Evolutionary conservation across 2,113 vertebrate genomes (phyloP), one percentile per base, ranked within the genome.

Genomic region (Himantopus leucocephalus): DNA sequence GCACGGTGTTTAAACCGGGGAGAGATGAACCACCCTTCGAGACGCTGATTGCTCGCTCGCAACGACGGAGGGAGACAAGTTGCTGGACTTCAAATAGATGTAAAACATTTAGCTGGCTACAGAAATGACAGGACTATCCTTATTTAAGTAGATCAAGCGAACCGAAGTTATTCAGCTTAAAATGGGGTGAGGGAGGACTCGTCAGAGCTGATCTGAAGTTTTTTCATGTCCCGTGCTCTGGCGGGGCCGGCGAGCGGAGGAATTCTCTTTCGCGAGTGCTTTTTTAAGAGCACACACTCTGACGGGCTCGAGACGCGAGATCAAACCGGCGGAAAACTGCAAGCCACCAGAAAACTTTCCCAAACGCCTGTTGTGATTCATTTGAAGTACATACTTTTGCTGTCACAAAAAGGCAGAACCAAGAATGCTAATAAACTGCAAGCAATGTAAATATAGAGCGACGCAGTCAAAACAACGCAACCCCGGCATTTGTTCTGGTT

Each of bases 391-490:
- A 58, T 37, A 30, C n/a, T 68, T 47, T 6, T 2, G 48, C 77
- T 90, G 77, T 79, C 81, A 72, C 48, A 29, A 6, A 41, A 29
- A 64, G 50, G 30, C 23, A 17, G 77, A 15, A 41, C 17, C 62
- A 88, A 59, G 94, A 95, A 95, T 91, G 94, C 82, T 71, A 91
- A 95, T 75, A 93, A 93, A 79, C 10, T 3, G 2, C 5, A 3
- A 87, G 73, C 91, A 93, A 95, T 93, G 94, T 79, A 95, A 95
- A 95, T 75, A 93, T 2, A 37, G 67, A 71, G 87, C 87, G 1
- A 22, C 0, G 87, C 87, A 87, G 94, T 50, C 94, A 95, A 93
- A 95, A 95, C 91, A 95, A 87, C 1, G 3, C 13, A 39, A 55
- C 4, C 48, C 26, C 43, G 5, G 70, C 34, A 1, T 56, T 68